Percentiles rank a stretch among this genome's conserved stretches.
phyloP scores from a whole-genome alignment of 1,140 invertebrate genomes.

The Drosophila sulfurigaster region DNA sequence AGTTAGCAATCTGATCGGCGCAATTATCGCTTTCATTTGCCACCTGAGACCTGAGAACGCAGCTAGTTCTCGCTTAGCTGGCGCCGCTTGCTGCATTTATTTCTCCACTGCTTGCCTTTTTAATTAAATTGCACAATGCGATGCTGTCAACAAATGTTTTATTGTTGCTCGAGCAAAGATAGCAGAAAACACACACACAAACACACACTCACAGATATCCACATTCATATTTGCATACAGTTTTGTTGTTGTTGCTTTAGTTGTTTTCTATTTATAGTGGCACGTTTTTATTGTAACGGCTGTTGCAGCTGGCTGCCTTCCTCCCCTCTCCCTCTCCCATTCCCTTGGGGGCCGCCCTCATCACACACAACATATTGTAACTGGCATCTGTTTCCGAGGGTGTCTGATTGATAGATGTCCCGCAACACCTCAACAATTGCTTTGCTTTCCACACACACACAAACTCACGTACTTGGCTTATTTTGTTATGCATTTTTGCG shows the following conservation, averaged over 20 bases:
- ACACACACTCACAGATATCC: not conserved
- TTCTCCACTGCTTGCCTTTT: not conserved
- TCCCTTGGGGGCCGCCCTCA: not conserved
- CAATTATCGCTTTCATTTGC: conserved; percentile 41
- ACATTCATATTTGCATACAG: conserved; percentile 22
- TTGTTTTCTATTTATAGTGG: conserved; percentile 28
- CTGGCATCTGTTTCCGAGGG: conserved; percentile 20
- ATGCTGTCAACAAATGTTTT: conserved; percentile 46
- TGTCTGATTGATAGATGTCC: conserved; percentile 57
- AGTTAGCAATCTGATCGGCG: conserved; percentile 32
- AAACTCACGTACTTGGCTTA: no score
- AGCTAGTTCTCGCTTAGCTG: conserved; percentile 1
- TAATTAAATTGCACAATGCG: conserved; percentile 56
- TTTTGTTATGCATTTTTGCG: conserved; percentile 44
- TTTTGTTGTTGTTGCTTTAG: not conserved
- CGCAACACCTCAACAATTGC: conserved; percentile 55
- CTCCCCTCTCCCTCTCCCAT: not conserved
- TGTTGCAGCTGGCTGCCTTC: not conserved
- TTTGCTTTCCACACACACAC: conserved; percentile 42
- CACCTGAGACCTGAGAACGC: conserved; percentile 15
- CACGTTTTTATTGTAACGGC: conserved; percentile 11
- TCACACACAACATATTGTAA: not conserved
- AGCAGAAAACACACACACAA: not conserved
- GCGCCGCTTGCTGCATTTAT: conserved; percentile 12
- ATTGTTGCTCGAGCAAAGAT: conserved; percentile 25